phyloP scores from a whole-genome alignment of 2,888 invertebrate species.

The Andricus curvator region DNA sequence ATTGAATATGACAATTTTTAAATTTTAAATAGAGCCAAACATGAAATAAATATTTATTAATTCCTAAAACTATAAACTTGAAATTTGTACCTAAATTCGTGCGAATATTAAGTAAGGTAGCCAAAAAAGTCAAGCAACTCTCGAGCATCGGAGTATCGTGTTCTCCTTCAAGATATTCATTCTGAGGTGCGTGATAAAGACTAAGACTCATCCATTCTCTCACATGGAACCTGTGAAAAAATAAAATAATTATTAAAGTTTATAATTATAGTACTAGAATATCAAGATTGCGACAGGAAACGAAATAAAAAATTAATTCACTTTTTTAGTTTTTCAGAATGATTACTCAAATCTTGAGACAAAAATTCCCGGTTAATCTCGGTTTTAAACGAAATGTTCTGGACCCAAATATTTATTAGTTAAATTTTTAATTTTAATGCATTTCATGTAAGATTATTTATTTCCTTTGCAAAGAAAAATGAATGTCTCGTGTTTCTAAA shows the following conservation, averaged over 20 bases:
- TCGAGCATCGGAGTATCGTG: conserved; percentile 95
- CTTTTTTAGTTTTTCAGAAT: background rate
- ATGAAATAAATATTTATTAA: too few relatives aligned
- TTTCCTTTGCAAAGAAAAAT: too few relatives aligned
- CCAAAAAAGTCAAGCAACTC: conserved; percentile 93
- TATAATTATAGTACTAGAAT: background rate
- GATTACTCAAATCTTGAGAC: too few relatives aligned
- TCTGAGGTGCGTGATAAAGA: conserved; percentile 83
- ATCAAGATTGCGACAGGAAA: background rate
- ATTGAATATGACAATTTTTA: too few relatives aligned
- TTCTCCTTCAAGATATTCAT: conserved; percentile 84
- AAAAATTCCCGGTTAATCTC: too few relatives aligned
- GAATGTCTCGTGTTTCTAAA: too few relatives aligned
- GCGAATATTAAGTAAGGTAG: conserved; percentile 91
- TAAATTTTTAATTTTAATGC: too few relatives aligned
- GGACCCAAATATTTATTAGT: too few relatives aligned
- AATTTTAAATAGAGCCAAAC: too few relatives aligned
- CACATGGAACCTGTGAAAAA: conserved; percentile 86
- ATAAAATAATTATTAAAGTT: conserved; percentile 17
- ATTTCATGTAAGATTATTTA: too few relatives aligned
- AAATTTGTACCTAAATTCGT: conserved; percentile 88
- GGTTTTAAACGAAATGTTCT: too few relatives aligned
- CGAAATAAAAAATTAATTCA: background rate
- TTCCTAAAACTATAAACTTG: background rate
- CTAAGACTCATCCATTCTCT: conserved; percentile 91